Base-by-base conservation (phyloP, 1,140 invertebrate genomes). In the Coboldia fuscipes region DNA sequence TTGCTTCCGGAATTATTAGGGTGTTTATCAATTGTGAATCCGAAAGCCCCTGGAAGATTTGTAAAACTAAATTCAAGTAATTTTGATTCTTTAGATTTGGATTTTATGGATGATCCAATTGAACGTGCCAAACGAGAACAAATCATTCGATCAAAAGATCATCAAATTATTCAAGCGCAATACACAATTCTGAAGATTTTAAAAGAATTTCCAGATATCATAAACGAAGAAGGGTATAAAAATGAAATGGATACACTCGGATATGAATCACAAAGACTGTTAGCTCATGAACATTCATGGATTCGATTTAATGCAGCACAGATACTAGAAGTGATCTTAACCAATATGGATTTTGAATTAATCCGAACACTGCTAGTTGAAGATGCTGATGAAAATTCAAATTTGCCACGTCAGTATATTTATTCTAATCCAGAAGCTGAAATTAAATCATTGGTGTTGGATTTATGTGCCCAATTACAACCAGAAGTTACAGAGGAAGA, bases 271-370 rank as follows among this genome's bases (percentile, higher is more conserved):
- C 73, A 82, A 57, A 53, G 66, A 0, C 54, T 86, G 1, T 62
- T 68, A 12, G 63, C 50, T 0, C 62, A 68, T 41, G 62, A 64
- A 58, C 56, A 65, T 66, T 42, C 55, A 65, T 44, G 55, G 73
- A 76, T 90, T 3, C 66, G 84, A 34, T 57, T 84, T 29, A 65
- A 66, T 34, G 64, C 80, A 10, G 63, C 69, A 2, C 77, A 85
- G 48, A 62, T 86, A 24, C 51, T 90, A 16, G 73, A 74, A 3
- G 61, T 70, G 16, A 58, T 88, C 30, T 58, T 92, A 22, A 58
- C 63, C 4, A 45, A 62, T 1, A 42, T 51, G 21, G 44, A 57
- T 6, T 53, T 48, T 32, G 55, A 63, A 21, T 4, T 19, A 4
- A 13, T 35, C 12, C 12, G 2, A 6, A 29, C 28, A 20, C 19